Evolutionary conservation across 2,113 vertebrate species (phyloP).

Genomic region (Onychostruthus taczanowskii): DNA sequence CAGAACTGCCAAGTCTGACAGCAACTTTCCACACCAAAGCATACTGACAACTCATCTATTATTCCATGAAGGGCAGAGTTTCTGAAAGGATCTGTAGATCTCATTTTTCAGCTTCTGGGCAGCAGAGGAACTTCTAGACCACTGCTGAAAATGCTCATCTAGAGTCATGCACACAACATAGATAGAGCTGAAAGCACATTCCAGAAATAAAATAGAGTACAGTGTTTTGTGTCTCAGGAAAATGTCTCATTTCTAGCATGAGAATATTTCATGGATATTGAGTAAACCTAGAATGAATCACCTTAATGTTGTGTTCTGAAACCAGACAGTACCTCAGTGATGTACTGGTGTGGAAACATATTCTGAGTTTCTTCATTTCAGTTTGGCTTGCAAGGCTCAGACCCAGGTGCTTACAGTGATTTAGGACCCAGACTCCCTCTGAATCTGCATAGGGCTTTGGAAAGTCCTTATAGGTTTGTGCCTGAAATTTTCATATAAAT

Average conservation of each 20-base stretch:
- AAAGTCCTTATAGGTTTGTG: not conserved
- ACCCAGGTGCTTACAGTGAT: not conserved
- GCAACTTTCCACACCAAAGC: constrained; percentile 25
- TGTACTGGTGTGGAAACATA: not conserved
- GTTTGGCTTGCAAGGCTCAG: not conserved
- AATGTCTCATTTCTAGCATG: not conserved
- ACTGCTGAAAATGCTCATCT: not conserved
- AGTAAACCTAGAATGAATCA: not conserved
- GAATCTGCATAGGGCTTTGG: not conserved
- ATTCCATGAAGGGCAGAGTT: not conserved
- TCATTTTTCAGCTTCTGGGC: not conserved
- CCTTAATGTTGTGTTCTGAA: not conserved
- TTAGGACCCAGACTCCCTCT: not conserved
- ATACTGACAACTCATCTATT: constrained; percentile 34
- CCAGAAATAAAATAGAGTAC: not conserved
- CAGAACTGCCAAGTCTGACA: constrained; percentile 12
- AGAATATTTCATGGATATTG: not conserved
- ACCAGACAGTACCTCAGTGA: not conserved
- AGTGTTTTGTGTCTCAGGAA: not conserved
- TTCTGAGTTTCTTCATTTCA: not conserved
- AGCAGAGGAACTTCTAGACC: not conserved
- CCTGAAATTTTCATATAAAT: not conserved
- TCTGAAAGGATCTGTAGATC: not conserved
- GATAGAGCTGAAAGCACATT: not conserved
- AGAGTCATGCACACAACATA: not conserved